Percentiles rank a stretch among this genome's conserved stretches.
Conservation (phyloP, 1,140 invertebrate species). For the Dendroctonus valens region DNA sequence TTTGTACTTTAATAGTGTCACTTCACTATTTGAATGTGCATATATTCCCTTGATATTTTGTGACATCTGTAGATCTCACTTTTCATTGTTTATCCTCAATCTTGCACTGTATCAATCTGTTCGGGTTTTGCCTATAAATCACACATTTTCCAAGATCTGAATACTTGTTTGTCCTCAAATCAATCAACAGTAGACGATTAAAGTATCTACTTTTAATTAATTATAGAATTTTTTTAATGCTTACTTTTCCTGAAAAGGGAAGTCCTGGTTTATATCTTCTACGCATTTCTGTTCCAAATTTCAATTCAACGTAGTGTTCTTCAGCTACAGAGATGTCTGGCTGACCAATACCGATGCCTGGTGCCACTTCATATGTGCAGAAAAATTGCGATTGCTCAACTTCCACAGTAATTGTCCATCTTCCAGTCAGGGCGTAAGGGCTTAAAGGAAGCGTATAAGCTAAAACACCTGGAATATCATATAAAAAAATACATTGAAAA, state of each 20-base stretch:
- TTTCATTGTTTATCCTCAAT: no score
- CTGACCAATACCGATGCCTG: constrained; percentile 38
- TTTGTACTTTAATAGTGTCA: no score
- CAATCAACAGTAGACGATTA: no score
- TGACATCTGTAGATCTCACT: no score
- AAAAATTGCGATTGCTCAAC: constrained; percentile 56
- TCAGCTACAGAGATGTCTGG: constrained; percentile 61
- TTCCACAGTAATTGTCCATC: constrained; percentile 58
- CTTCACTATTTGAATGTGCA: no score
- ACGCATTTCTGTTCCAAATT: constrained; percentile 62
- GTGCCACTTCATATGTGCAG: constrained; percentile 51
- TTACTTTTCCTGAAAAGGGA: constrained; percentile 62
- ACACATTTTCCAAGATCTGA: no score
- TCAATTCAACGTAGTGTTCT: constrained; percentile 64
- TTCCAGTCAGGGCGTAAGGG: constrained; percentile 54
- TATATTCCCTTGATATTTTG: no score
- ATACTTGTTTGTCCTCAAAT: no score
- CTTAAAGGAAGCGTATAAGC: constrained; percentile 56
- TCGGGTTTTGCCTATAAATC: no score
- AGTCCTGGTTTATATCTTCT: constrained; percentile 63
- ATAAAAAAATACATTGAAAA: no score
- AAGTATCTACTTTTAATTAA: no score
- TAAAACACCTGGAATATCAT: constrained; percentile 54
- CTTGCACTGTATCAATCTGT: no score
- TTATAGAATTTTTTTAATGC: background rate